Evolutionary conservation across 2,888 invertebrate genomes (phyloP), one percentile per base, ranked within the genome.

Genomic region (Cheilosia vulpina): DNA sequence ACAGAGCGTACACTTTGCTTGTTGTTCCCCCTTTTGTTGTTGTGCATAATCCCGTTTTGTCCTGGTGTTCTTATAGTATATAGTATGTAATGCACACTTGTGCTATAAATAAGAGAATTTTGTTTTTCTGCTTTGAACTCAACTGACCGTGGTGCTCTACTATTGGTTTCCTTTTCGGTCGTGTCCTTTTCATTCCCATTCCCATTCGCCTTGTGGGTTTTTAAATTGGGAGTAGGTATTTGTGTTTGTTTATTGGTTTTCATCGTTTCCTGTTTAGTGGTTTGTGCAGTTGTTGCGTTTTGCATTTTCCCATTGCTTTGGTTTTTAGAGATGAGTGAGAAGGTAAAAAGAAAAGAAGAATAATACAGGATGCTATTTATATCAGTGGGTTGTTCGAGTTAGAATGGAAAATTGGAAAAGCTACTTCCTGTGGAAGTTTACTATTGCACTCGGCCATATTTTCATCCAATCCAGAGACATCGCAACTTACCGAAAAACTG

Each of bases 211-310:
- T 57, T 82, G 71, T 72, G 77, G 72, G 17, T 43, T 27, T 38
- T 13, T n/a, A 13, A 19, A n/a, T 43, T 52, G 52, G 19, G 43
- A 38, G 13, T 4, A 38, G 11, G 13, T 13, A 38, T 38, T 38
- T 38, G 55, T 55, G 73, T 78, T 78, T 43, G 68, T 78, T 80
- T 69, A 62, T 81, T 81, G 62, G 53, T 80, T 63, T 63, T 41
- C 38, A 73, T 77, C 68, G 69, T 75, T 84, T 84, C 83, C 83
- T 79, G 79, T 84, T 68, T 53, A 62, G 66, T 68, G 78, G 63
- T 73, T 72, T 60, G 79, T 68, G n/a, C 79, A 52, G 79, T 84
- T 84, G 58, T 79, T 75, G 79, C 79, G 47, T 69, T 84, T 84
- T 69, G 41, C n/a, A 75, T 75, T 69, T 83, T 84, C 58, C 58